These are phyloP conservation scores for Aegithalos caudatus DNA, from an alignment of 2,113 vertebrate species.

Conservation along the genomic window DNA sequence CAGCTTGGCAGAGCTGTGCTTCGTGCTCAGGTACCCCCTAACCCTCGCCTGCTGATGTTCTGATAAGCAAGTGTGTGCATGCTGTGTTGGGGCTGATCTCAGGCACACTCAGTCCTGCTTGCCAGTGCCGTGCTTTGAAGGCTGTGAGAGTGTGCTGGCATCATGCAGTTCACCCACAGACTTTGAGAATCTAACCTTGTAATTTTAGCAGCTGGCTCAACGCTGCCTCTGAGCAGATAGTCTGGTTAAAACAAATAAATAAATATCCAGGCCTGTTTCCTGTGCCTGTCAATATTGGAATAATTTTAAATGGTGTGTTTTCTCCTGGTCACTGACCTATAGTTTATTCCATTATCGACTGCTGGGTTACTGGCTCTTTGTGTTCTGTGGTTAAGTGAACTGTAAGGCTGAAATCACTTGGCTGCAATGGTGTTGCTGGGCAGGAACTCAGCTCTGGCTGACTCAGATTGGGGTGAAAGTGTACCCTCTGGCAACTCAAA, in stretches of 20 bases:
- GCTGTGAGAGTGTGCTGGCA: not conserved
- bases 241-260: conserved; percentile 43
- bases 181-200: not conserved
- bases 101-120: not conserved
- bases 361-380: conserved; percentile 53
- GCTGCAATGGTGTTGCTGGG: conserved; percentile 23
- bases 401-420: conserved; percentile 36
- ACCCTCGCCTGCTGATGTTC: not conserved
- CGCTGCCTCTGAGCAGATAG: not conserved
- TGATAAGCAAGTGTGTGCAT: not conserved
- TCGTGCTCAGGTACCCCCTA: not conserved
- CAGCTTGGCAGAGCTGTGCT: not conserved
- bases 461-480: conserved; percentile 52
- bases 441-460: conserved; percentile 5
- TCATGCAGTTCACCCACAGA: not conserved
- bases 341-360: conserved; percentile 60
- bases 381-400: conserved; percentile 30
- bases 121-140: not conserved
- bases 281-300: conserved; percentile 33
- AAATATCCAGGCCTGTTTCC: not conserved
- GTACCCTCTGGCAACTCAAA: conserved; percentile 35
- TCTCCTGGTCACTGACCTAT: conserved; percentile 60
- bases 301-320: conserved; percentile 60
- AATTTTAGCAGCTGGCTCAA: conserved; percentile 38
- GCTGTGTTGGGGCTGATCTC: not conserved